A percentile compares a stretch with the other conserved stretches of the same genome.
Evolutionary conservation across 2,797 vertebrate genomes (phyloP).

Genomic region (Channallabes apus): DNA sequence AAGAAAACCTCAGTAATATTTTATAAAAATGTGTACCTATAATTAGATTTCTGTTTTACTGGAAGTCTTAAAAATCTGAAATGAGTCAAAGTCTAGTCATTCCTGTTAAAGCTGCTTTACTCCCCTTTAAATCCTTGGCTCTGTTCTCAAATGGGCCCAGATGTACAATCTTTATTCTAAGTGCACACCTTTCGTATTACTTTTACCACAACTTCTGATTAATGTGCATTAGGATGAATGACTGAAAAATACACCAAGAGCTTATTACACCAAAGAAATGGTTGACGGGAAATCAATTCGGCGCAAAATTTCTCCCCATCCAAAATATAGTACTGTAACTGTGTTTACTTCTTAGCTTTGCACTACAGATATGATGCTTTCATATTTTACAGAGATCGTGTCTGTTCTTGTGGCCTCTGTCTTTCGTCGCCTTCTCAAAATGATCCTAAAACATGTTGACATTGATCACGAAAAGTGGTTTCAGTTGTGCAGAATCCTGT

Average conservation of each 20-base stretch:
- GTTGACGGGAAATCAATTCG: neutral
- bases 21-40: neutral
- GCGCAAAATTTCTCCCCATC: neutral
- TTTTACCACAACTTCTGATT: neutral
- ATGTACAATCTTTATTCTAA: neutral
- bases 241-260: neutral
- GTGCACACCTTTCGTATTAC: neutral
- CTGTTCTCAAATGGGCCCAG: neutral
- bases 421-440: neutral
- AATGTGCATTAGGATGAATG: neutral
- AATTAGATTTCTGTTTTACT: neutral
- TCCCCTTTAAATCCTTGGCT: neutral
- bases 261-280: neutral
- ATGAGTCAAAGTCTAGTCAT: neutral
- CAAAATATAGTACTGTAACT: neutral
- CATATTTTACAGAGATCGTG: neutral
- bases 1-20: neutral
- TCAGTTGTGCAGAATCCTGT: neutral
- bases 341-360: neutral
- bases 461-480: neutral
- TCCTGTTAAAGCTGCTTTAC: conserved; percentile 4
- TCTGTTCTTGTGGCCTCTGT: neutral
- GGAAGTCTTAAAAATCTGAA: conserved; percentile 7
- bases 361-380: neutral
- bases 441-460: neutral